Percentiles rank a stretch among this genome's conserved stretches.
Evolutionary conservation across 2,113 vertebrate species (phyloP).

Genomic region (Oryzias curvinotus): DNA sequence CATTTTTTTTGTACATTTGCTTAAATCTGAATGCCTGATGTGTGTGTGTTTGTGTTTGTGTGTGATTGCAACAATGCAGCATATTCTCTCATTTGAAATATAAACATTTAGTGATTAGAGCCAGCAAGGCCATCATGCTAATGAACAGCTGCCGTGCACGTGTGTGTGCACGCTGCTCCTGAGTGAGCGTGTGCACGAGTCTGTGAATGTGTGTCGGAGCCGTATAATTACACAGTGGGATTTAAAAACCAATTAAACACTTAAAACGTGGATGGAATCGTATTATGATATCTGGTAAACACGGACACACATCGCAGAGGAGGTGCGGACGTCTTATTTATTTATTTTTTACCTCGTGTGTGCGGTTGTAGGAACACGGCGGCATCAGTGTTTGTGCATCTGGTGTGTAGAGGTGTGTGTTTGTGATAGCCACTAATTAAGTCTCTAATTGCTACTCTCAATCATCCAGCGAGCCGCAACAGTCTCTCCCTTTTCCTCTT

Average conservation of each 20-base stretch:
- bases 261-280: constrained; percentile 72
- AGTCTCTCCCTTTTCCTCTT: constrained; percentile 20
- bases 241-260: constrained; percentile 77
- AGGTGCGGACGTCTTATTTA: constrained; percentile 44
- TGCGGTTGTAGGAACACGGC: constrained; percentile 1
- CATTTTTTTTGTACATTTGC: neutral
- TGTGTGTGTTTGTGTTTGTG: constrained; percentile 9
- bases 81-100: constrained; percentile 61
- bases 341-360: constrained; percentile 42
- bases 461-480: constrained; percentile 60
- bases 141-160: constrained; percentile 68
- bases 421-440: constrained; percentile 71
- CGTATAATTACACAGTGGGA: constrained; percentile 69
- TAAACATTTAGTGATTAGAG: constrained; percentile 70
- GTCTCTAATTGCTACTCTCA: constrained; percentile 72
- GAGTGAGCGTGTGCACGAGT: constrained; percentile 18
- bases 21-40: constrained; percentile 29
- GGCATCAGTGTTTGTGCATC: constrained; percentile 18
- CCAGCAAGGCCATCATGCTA: constrained; percentile 66
- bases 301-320: constrained; percentile 26
- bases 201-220: constrained; percentile 43
- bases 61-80: constrained; percentile 26
- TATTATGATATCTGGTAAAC: constrained; percentile 62
- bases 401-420: constrained; percentile 37
- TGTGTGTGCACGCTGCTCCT: constrained; percentile 2